Evolutionary conservation across 2,113 vertebrate species (phyloP), one percentile per base, ranked within the genome.

Genomic region (Boulengerochromis microlepis): DNA sequence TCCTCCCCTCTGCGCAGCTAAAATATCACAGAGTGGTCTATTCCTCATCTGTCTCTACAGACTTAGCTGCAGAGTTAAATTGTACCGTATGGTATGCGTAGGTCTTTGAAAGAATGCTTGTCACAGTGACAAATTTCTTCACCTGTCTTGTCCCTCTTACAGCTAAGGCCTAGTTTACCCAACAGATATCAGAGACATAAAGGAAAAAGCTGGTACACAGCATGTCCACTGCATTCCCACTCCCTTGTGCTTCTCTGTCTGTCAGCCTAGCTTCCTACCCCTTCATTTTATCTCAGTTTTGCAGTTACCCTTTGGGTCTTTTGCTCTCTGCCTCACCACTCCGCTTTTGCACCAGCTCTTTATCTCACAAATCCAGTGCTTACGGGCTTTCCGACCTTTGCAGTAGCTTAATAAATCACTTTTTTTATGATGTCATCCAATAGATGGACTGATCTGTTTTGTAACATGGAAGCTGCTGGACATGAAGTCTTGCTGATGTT

Each of bases 81-180:
- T 89, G 61, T 81, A 64, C 86, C 80, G 84, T 66, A 24, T 93
- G 92, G 91, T 84, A 94, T 93, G 93, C 85, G 57, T 82, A 78
- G 86, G 88, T 87, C 91, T 91, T 91, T 86, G 66, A 86, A 87
- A 90, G 91, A 95, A 93, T 92, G 91, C 64, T 84, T 13, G 9
- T 66, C 61, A 83, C 81, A 81, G 69, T 85, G 84, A 90, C 90
- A 88, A 86, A 88, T 89, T 86, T 90, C 90, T 90, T 95, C 93
- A 93, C 95, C 95, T 95, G 95, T 93, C 71, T 85, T 82, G 91
- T 92, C 92, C 84, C 80, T 89, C 84, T 66, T 16, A 11, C 38
- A 82, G 42, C 22, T 18, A 50, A 81, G 54, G n/a, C 50, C 18
- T 35, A 3, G 64, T 89, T 69, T 76, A 78, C 47, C 57, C n/a